Percentiles rank a stretch among this genome's conserved stretches.
These are phyloP conservation scores for Chelmon rostratus DNA, from an alignment of 2,797 vertebrate species.

Conservation along the genomic window DNA sequence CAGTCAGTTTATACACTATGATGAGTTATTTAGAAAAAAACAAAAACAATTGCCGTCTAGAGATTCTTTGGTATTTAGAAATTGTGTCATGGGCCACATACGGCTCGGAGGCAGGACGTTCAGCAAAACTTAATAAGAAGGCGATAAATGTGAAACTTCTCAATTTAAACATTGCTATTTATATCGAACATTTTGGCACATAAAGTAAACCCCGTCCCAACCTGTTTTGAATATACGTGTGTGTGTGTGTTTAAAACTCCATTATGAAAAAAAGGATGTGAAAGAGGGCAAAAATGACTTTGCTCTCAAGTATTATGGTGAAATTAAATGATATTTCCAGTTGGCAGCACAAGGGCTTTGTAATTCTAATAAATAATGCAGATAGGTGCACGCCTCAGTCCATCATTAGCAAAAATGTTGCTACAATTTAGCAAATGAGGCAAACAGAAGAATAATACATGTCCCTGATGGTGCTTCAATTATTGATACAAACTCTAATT, in stretches of 20 bases:
- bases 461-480: slow-evolving; percentile 67
- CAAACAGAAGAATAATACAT: slow-evolving; percentile 58
- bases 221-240: too few species aligned
- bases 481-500: slow-evolving; percentile 80
- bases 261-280: background rate
- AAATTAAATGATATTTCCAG: slow-evolving; percentile 6
- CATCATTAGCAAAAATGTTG: slow-evolving; percentile 60
- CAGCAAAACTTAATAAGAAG: too few species aligned
- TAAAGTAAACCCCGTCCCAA: too few species aligned
- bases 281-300: background rate
- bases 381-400: slow-evolving; percentile 23
- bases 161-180: too few species aligned
- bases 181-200: too few species aligned
- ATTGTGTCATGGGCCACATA: too few species aligned
- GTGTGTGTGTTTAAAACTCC: background rate
- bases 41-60: too few species aligned
- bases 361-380: slow-evolving; percentile 58
- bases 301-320: background rate
- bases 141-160: too few species aligned
- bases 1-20: background rate
- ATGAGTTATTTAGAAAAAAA: background rate
- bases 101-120: too few species aligned
- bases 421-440: slow-evolving; percentile 64
- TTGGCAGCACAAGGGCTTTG: slow-evolving; percentile 15
- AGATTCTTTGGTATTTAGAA: too few species aligned